Evolutionary conservation across 2,113 vertebrate genomes (phyloP), one percentile per base, ranked within the genome.

Genomic region (Platichthys stellatus): DNA sequence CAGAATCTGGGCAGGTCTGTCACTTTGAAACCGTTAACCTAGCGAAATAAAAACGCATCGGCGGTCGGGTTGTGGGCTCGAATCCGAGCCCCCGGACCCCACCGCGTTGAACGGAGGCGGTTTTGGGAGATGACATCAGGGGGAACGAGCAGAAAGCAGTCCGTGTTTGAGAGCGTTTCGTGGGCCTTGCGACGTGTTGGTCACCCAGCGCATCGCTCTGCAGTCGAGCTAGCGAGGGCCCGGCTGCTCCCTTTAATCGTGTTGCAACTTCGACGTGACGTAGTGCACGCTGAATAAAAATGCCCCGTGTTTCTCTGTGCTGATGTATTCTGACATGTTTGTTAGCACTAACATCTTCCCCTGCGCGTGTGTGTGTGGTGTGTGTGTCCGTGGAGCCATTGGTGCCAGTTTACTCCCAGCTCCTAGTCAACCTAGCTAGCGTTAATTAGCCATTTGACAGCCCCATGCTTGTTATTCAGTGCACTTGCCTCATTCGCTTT

Each of bases 1-100:
- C 96, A 94, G 82, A 95, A 92, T 91, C 89, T 96, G 92, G 95
- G 95, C 95, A 96, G 96, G 96, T 97, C 93, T 92, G 96, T 95
- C 74, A 64, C 60, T 70, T 82, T 73, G 5, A 72, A 31, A 76
- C 84, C 68, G 15, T 26, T 13, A 63, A 73, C 7, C 13, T 66
- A 51, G 51, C 24, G 14, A 77, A 61, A 57, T 69, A 85, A 84
- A 86, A 85, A 84, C 83, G 69, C 43, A 64, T 2, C 9, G 21
- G 28, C 2, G 0, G 3, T 17, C 9, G 1, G 1, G 0, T 14
- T n/a, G 17, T 11, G 26, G 21, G 28, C 31, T 9, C 28, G 15
- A 3, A 5, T 63, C 26, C 13, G 3, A 12, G 10, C 35, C 11
- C 21, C 58, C 15, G 18, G 3, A 31, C 9, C 20, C 40, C 17